Percentiles rank a stretch among this genome's conserved stretches.
Evolutionary conservation across 2,888 invertebrate species (phyloP).

Genomic region (Sepioteuthis lessoniana): DNA sequence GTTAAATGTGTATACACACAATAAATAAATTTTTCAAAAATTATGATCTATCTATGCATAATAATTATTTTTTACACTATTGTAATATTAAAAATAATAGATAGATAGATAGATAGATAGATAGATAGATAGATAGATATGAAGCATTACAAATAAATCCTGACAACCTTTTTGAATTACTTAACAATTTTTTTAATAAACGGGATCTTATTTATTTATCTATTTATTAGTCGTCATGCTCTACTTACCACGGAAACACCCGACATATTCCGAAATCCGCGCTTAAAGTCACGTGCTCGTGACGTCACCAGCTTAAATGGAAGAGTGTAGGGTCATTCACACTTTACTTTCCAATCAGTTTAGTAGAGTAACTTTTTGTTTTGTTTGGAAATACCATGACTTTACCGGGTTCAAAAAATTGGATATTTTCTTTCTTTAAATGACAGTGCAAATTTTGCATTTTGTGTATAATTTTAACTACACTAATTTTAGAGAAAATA

Average conservation of each 20-base stretch:
- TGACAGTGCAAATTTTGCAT: background rate
- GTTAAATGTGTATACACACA: too few species aligned
- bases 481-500: too few species aligned
- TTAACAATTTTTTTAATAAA: too few species aligned
- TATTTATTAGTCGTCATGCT: background rate
- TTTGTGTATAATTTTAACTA: too few species aligned
- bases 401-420: background rate
- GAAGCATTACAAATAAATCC: too few species aligned
- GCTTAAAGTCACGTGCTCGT: background rate
- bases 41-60: too few species aligned
- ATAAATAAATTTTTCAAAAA: too few species aligned
- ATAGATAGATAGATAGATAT: too few species aligned
- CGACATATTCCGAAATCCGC: background rate
- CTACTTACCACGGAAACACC: background rate
- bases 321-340: background rate
- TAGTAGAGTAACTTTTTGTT: background rate
- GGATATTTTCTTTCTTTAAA: background rate
- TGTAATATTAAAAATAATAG: too few species aligned
- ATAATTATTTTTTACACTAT: too few species aligned
- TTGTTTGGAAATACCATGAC: background rate
- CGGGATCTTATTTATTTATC: background rate
- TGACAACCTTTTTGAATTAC: too few species aligned
- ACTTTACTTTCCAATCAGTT: constrained; percentile 11
- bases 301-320: background rate
- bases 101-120: too few species aligned